These are phyloP conservation scores for Drosophila phalerata DNA, from an alignment of 2,888 invertebrate species.

Conservation along the genomic window DNA sequence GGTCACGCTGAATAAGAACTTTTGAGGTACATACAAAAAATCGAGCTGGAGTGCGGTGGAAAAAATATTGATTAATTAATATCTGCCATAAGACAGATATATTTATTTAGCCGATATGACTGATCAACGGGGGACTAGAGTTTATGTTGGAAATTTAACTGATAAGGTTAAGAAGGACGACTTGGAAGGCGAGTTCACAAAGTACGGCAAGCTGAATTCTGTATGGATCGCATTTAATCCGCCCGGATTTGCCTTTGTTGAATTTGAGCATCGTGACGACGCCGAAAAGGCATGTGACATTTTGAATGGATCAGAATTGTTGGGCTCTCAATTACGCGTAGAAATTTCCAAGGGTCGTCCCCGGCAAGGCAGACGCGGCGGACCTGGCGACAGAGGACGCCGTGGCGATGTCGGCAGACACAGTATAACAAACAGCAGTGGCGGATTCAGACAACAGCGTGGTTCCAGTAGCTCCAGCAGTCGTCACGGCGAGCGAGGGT, in stretches of 20 bases:
- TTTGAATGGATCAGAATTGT: slow-evolving; percentile 94
- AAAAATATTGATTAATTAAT: slow-evolving; percentile 74
- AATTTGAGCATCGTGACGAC: slow-evolving; percentile 95
- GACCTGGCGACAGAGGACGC: slow-evolving; percentile 86
- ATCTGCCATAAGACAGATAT: slow-evolving; percentile 50
- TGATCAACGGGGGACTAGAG: slow-evolving; percentile 89
- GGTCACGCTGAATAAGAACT: slow-evolving; percentile 60
- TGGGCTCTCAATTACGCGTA: slow-evolving; percentile 94
- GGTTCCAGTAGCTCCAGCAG: slow-evolving; percentile 84
- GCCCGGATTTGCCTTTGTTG: slow-evolving; percentile 97
- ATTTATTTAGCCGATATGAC: slow-evolving; percentile 76
- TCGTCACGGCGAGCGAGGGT: slow-evolving; percentile 74
- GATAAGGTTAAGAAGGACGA: slow-evolving; percentile 97
- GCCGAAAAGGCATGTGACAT: slow-evolving; percentile 94
- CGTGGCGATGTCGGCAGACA: slow-evolving; percentile 87
- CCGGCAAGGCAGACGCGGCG: slow-evolving; percentile 88
- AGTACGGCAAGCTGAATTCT: slow-evolving; percentile 95
- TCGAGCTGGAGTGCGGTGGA: slow-evolving; percentile 63
- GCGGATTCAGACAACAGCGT: slow-evolving; percentile 86
- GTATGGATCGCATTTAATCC: slow-evolving; percentile 97
- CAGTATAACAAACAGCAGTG: slow-evolving; percentile 84
- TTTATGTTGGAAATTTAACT: slow-evolving; percentile 95
- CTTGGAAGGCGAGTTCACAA: slow-evolving; percentile 95
- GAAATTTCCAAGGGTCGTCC: slow-evolving; percentile 94
- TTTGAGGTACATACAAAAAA: slow-evolving; percentile 77